Conservation (phyloP, 2,113 vertebrate genomes). For the Seriola aureovittata region DNA sequence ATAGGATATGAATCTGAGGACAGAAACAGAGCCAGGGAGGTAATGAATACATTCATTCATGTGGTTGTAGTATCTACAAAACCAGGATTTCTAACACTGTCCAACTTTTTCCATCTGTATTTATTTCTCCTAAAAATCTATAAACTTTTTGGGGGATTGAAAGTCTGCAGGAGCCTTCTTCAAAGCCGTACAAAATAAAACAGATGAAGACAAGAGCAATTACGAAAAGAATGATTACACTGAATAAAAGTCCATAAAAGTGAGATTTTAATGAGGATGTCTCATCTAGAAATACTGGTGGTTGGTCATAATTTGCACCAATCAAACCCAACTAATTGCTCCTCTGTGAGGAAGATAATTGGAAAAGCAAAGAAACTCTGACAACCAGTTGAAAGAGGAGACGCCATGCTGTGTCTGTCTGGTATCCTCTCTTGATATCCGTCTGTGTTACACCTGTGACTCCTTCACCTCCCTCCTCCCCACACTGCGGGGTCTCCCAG, state of each 20-base stretch:
- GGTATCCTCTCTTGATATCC: not conserved
- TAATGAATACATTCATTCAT: too few species aligned
- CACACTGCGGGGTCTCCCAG: too few species aligned
- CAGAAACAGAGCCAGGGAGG: too few species aligned
- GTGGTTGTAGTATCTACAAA: not conserved
- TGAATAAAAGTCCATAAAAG: not conserved
- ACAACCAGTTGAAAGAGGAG: not conserved
- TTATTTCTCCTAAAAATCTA: too few species aligned
- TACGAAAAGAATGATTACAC: not conserved
- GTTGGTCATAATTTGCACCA: not conserved
- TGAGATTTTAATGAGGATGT: not conserved
- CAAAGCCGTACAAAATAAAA: too few species aligned
- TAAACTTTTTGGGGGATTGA: too few species aligned
- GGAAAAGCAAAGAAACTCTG: not conserved
- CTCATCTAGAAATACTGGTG: not conserved
- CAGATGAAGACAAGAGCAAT: not conserved
- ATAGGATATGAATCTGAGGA: too few species aligned
- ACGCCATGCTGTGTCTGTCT: not conserved
- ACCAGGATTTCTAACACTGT: too few species aligned
- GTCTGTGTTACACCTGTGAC: not conserved
- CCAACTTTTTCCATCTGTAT: too few species aligned
- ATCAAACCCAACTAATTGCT: not conserved
- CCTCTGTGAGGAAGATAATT: not conserved
- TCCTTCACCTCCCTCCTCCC: too few species aligned
- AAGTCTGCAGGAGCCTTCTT: too few species aligned